A percentile compares a stretch with the other conserved stretches of the same genome.
Conservation (phyloP, 2,113 vertebrate genomes). For the Lichenostomus cassidix region DNA sequence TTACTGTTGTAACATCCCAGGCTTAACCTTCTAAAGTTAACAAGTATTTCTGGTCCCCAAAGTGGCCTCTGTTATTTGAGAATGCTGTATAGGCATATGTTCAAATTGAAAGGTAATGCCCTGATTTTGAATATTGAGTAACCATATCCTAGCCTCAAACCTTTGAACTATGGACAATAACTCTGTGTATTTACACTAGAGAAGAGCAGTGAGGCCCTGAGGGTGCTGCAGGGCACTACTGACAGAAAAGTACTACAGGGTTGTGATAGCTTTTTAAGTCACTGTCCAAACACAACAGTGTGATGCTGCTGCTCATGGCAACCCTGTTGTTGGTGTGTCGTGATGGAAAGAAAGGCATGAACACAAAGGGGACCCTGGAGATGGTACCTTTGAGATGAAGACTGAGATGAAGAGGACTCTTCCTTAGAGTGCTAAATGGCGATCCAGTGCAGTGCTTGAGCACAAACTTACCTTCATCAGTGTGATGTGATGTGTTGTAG, state of each 20-base stretch:
- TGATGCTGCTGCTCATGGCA: neutral
- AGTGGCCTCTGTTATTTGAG: neutral
- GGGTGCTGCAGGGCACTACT: neutral
- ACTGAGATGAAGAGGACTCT: neutral
- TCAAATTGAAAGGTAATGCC: neutral
- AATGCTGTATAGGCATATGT: neutral
- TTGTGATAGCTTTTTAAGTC: neutral
- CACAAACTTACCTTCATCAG: neutral
- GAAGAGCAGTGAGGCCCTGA: neutral
- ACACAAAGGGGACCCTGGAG: accelerated
- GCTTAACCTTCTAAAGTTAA: neutral
- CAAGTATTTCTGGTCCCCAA: neutral
- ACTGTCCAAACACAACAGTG: neutral
- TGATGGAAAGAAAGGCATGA: accelerated
- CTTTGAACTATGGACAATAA: neutral
- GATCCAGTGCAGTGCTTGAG: neutral
- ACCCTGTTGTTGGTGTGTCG: too few relatives aligned
- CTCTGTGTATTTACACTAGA: neutral
- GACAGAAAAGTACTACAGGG: neutral
- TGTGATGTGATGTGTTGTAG: accelerated
- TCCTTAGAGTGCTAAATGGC: accelerated
- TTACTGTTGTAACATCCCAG: neutral
- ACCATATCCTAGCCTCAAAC: neutral
- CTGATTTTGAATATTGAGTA: neutral
- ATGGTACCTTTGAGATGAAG: neutral